Base-by-base conservation (phyloP, 2,113 vertebrate genomes). In the Cygnus atratus region DNA sequence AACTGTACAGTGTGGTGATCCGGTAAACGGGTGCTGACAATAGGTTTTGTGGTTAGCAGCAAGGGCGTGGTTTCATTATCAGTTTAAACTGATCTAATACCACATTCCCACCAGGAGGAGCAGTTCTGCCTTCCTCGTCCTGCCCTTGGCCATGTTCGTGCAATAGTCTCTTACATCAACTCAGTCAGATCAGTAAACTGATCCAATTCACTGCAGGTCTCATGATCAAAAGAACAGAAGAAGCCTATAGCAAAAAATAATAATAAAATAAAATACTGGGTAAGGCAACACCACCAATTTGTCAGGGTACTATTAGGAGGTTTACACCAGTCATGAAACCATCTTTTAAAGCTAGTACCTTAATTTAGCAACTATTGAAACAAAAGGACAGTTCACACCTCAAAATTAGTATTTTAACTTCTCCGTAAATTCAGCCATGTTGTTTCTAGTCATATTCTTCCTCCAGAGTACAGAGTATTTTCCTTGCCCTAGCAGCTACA, bases 21-120 rank as follows among this genome's bases (percentile, higher is more conserved):
- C 94, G 95, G 43, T 65, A 95, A 95, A 91, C 0, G 2, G 31
- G 19, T 92, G 66, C 71, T 93, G 94, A 92, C 92, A 95, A 87
- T 61, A 81, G 61, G 52, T 62, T 92, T 87, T 94, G 55, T 25
- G 55, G 68, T 58, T 92, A 93, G 80, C 41, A 71, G 24, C 52
- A 86, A 84, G 61, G 80, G 65, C 52, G 86, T 0, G 17, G 88
- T 77, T 95, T 94, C 37, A 39, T 92, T 90, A 92, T 87, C 68
- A 46, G 59, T 94, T 95, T 86, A 59, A 92, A 67, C 13, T 12
- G 9, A 92, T 84, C 29, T 59, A 59, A 81, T 59, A 55, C 46
- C 55, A 55, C 73, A 71, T 81, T 88, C 52, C 37, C 46, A 94
- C 52, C 5, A 0, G 83, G 92, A 93, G 57, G 18, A 94, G 80